phyloP scores from a whole-genome alignment of 2,113 vertebrate species.

The Dromas ardeola region DNA sequence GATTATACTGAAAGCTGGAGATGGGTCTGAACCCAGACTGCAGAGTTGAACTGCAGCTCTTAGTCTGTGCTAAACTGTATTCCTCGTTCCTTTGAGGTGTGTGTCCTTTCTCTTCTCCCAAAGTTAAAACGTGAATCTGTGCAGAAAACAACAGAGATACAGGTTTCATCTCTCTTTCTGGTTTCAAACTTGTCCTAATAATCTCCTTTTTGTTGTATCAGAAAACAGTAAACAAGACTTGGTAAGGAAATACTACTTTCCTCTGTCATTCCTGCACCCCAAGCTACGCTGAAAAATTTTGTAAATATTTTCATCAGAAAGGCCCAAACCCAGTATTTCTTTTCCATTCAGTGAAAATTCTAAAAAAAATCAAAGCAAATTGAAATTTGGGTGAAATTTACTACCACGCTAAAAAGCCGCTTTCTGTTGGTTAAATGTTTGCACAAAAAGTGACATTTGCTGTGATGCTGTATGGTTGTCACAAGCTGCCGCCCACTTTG shows the following conservation, averaged over 20 bases:
- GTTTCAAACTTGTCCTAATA: background rate
- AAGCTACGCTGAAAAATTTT: background rate
- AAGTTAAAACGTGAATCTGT: background rate
- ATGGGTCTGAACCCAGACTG: conserved; percentile 27
- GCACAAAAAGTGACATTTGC: conserved; percentile 69
- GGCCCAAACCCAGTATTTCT: background rate
- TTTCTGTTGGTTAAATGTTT: conserved; percentile 65
- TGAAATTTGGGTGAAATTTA: conserved; percentile 49
- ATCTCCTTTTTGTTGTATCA: background rate
- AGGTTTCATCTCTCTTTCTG: background rate
- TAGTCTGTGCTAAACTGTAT: background rate
- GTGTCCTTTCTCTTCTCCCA: background rate
- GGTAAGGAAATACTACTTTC: background rate
- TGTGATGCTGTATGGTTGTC: conserved; percentile 58
- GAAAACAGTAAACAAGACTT: background rate
- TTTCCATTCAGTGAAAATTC: conserved; percentile 53
- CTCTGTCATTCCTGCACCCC: background rate
- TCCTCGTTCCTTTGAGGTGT: background rate
- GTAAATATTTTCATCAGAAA: conserved; percentile 34
- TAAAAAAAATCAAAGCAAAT: conserved; percentile 29
- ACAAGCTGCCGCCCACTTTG: conserved; percentile 57
- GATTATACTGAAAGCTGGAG: conserved; percentile 35
- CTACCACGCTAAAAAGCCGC: conserved; percentile 12
- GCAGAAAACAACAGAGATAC: background rate
- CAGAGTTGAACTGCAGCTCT: background rate